Evolutionary conservation across 2,888 invertebrate genomes (phyloP).

Genomic region (Orthosia gothica): DNA sequence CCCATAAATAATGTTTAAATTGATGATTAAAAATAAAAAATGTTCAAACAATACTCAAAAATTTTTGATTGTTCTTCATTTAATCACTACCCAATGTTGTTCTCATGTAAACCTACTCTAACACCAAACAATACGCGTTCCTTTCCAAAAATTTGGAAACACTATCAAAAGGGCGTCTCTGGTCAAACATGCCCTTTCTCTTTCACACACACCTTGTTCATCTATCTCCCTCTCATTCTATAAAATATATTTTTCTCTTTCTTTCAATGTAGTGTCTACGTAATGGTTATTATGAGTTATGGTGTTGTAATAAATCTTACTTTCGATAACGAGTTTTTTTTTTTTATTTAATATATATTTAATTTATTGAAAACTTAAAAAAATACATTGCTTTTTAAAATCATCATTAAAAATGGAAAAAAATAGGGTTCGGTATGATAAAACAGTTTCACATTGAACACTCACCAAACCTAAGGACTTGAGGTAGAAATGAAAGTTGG

Average conservation of each 20-base stretch:
- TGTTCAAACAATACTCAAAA: not conserved
- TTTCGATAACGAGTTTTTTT: slow-evolving; percentile 39
- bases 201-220: slow-evolving; percentile 58
- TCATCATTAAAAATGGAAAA: not conserved
- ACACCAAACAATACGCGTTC: slow-evolving; percentile 84
- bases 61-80: not conserved
- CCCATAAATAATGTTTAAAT: not conserved
- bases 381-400: not conserved
- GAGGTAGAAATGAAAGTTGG: too few relatives aligned
- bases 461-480: too few relatives aligned
- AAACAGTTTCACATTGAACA: too few relatives aligned
- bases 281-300: slow-evolving; percentile 83
- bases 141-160: slow-evolving; percentile 92
- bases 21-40: not conserved
- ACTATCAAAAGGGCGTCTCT: slow-evolving; percentile 89
- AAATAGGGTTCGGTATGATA: not conserved
- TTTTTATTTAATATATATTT: not conserved
- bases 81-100: too few relatives aligned
- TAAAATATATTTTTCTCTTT: slow-evolving; percentile 68
- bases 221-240: slow-evolving; percentile 61
- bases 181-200: slow-evolving; percentile 83
- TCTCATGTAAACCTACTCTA: slow-evolving; percentile 80
- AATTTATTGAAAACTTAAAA: not conserved
- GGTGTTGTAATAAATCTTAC: slow-evolving; percentile 74
- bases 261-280: slow-evolving; percentile 66